Evolutionary conservation across 2,888 invertebrate genomes (phyloP).

Genomic region (Norana najaformis): DNA sequence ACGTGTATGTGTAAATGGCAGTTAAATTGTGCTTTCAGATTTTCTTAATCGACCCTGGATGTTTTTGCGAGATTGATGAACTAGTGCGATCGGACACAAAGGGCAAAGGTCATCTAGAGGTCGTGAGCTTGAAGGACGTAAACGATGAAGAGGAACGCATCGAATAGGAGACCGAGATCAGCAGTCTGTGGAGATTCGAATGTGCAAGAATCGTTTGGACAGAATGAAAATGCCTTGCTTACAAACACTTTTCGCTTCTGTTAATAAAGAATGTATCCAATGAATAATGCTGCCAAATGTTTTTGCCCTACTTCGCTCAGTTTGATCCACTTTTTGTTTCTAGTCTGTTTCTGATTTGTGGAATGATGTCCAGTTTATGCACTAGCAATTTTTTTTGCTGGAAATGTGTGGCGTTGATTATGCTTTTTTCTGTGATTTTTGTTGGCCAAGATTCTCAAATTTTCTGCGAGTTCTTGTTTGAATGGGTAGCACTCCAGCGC

Average conservation of each 20-base stretch:
- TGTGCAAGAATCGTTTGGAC: background rate
- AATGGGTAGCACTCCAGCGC: too few relatives aligned
- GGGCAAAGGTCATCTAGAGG: slow-evolving; percentile 78
- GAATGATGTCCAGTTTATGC: background rate
- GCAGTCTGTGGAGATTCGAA: background rate
- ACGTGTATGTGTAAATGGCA: background rate
- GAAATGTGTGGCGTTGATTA: background rate
- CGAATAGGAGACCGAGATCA: slow-evolving; percentile 34
- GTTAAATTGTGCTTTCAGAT: slow-evolving; percentile 60
- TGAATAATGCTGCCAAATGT: background rate
- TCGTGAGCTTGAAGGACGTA: slow-evolving; percentile 77
- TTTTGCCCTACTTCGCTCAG: background rate
- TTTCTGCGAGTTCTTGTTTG: background rate
- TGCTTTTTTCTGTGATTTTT: background rate
- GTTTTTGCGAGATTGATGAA: slow-evolving; percentile 85
- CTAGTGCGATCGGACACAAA: slow-evolving; percentile 78
- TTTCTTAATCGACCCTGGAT: slow-evolving; percentile 85
- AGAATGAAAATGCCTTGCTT: background rate
- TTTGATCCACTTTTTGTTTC: background rate
- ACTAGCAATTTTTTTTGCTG: background rate
- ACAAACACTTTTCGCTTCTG: background rate
- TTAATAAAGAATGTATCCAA: background rate
- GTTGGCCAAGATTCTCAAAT: background rate
- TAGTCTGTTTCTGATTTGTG: background rate
- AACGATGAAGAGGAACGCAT: slow-evolving; percentile 44